Evolutionary conservation across 2,113 vertebrate genomes (phyloP), one percentile per base, ranked within the genome.

Genomic region (Alethe castanea): DNA sequence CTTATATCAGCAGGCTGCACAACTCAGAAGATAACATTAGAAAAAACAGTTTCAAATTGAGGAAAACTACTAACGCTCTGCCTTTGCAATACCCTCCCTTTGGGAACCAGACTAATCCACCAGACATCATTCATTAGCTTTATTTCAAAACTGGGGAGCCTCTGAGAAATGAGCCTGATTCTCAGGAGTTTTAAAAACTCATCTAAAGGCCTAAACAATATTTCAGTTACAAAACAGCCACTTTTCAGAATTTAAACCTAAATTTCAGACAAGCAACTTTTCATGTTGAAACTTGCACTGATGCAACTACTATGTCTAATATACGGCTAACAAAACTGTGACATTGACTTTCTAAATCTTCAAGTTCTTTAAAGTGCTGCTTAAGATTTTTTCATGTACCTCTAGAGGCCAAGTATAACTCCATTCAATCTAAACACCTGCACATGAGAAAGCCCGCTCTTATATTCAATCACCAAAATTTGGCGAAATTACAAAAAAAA

Each of bases 381-480:
- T 60, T 19, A 38, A 44, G 2, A 9, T 64, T 81, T 69, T 42
- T 24, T 40, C 11, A 31, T 25, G 8, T 31, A 7, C 2, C 9
- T 64, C 54, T 48, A 54, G 35, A 80, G 7, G 10, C 8, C 50
- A 69, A 70, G 23, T 2, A 16, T 19, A 44, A 56, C 15, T 60
- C 28, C 36, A 25, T 60, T 85, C n/a, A 70, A 26, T 13, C 22
- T 23, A 33, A 79, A 61, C 8, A 82, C 9, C 4, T 0, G 0
- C 2, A 5, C 6, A 23, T 15, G 31, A 66, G 45, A 70, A 74
- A 50, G 31, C 20, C 33, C 0, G 0, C 15, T 61, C 40, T 25
- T 29, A 11, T 19, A 69, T 47, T 35, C 0, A 1, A 72, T 28
- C 11, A 40, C 8, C 9, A 36, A 22, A 69, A 38, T 11, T 38